These are phyloP conservation scores for Oryzias curvinotus DNA, from an alignment of 2,113 vertebrate genomes.

Conservation along the genomic window DNA sequence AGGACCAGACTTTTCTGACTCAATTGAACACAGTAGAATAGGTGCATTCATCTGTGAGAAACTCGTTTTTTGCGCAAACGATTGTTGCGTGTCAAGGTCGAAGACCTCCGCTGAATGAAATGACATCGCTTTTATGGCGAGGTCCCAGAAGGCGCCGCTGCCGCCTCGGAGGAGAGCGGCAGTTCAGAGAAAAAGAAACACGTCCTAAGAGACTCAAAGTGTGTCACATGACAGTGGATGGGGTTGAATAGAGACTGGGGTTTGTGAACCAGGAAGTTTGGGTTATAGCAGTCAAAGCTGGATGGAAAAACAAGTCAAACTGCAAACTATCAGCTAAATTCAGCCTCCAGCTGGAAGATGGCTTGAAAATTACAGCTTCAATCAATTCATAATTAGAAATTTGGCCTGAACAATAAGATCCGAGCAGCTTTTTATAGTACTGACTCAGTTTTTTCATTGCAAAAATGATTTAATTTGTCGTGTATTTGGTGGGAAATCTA, in stretches of 20 bases:
- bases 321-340: background rate
- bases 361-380: background rate
- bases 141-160: conserved; percentile 14
- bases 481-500: no score
- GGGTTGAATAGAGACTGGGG: conserved; percentile 10
- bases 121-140: conserved; percentile 11
- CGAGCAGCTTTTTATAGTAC: no score
- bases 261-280: conserved; percentile 5
- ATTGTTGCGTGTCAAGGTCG: background rate
- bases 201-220: conserved; percentile 24
- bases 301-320: background rate
- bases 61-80: no score
- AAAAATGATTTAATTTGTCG: no score
- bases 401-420: no score
- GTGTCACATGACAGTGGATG: conserved; percentile 35
- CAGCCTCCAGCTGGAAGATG: conserved; percentile 1
- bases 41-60: no score
- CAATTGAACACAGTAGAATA: no score
- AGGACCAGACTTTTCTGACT: no score
- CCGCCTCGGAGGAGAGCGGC: conserved; percentile 10
- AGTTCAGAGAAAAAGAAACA: conserved; percentile 32
- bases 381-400: background rate
- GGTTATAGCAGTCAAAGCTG: background rate
- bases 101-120: background rate
- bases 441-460: no score